Evolutionary conservation across 2,113 vertebrate species (phyloP).

Genomic region (Cyanoderma ruficeps): DNA sequence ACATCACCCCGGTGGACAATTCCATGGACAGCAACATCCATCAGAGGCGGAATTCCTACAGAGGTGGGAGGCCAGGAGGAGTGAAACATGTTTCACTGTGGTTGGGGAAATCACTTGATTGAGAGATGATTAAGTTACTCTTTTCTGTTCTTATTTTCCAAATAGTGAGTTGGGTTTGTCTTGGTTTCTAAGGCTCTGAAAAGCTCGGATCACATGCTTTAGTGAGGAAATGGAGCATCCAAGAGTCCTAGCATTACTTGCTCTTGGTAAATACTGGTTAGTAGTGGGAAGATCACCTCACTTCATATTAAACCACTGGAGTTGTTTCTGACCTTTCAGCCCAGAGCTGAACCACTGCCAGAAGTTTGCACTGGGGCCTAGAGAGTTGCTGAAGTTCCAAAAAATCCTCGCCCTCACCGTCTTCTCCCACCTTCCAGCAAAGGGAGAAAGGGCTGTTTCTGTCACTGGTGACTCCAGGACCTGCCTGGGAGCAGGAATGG

Average conservation of each 20-base stretch:
- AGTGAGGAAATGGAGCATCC: background rate
- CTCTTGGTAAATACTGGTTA: background rate
- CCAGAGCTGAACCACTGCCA: background rate
- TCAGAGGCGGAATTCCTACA: conserved; percentile 94
- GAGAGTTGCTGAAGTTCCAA: background rate
- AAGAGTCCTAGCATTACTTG: background rate
- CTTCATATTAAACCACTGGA: background rate
- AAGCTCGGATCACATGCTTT: background rate
- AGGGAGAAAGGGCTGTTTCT: background rate
- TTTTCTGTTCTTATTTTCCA: background rate
- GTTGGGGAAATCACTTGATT: background rate
- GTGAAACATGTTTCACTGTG: background rate
- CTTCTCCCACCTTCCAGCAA: background rate
- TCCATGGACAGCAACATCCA: conserved; percentile 90
- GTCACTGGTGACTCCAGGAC: background rate
- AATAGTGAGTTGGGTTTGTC: background rate
- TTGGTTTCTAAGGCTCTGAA: background rate
- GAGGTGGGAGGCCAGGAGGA: conserved; percentile 71
- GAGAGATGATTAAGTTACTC: background rate
- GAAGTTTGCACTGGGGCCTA: background rate
- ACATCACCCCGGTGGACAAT: conserved; percentile 92
- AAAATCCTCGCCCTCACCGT: background rate
- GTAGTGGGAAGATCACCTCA: background rate
- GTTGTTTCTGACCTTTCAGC: background rate
- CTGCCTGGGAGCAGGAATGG: background rate